Evolutionary conservation across 2,113 vertebrate genomes (phyloP), one percentile per base, ranked within the genome.

Genomic region (Callopanchax toddi): DNA sequence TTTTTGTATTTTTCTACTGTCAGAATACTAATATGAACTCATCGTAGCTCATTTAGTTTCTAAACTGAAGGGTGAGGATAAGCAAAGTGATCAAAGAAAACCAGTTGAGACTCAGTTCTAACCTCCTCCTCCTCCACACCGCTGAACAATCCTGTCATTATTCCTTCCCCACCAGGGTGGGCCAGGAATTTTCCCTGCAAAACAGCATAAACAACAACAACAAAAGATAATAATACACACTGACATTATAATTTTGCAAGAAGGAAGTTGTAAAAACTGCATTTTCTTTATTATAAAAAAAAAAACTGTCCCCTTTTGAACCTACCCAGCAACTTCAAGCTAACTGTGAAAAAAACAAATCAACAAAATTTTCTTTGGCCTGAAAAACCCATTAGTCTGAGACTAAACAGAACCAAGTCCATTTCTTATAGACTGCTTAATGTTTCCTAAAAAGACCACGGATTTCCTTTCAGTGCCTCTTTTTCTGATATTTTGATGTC

Each of bases 71-170:
- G 5, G 9, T 37, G 36, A 12, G 36, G 36, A 37, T 37, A 37
- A 12, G 9, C 11, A n/a, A 74, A 67, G 34, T 2, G 5, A 56
- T 81, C 36, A 81, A 77, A 25, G 63, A 43, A 18, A 59, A 61
- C 72, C 44, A 65, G 71, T 65, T 46, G 56, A 64, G 72, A 25
- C 62, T 70, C 45, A 17, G 59, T 46, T 22, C 67, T 52, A 43
- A 70, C 68, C 78, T 72, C 75, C 67, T 71, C 75, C 29, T 32
- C 29, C 29, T 32, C 29, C 29, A 32, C 13, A 63, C 53, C 3
- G 22, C 80, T 65, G 56, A 60, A 87, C 89, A 90, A 82, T 89
- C 77, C 65, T 73, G 54, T 87, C 74, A 85, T 90, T 91, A 90
- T 85, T 82, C 37, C 52, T 46, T 74, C 49, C 59, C 53, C 65